Conservation (phyloP, 2,888 invertebrate species). For the Operophtera brumata region DNA sequence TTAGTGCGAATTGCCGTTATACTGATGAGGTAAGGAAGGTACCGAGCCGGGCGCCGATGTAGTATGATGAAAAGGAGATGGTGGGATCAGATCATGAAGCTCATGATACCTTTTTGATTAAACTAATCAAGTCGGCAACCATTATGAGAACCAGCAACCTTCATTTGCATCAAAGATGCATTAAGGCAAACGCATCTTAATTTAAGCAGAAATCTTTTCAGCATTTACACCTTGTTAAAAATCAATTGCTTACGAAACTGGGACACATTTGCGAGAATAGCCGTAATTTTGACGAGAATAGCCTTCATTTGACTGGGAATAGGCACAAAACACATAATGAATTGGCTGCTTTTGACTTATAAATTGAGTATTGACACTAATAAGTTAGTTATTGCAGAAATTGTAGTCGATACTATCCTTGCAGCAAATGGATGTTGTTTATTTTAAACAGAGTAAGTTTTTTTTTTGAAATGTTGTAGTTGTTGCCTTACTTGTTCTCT, state of each 20-base stretch:
- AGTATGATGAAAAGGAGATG: no score
- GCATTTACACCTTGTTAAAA: slow-evolving; percentile 11
- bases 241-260: slow-evolving; percentile 7
- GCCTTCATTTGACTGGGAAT: slow-evolving; percentile 2
- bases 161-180: neutral
- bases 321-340: no score
- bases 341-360: slow-evolving; percentile 4
- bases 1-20: no score
- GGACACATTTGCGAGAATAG: slow-evolving; percentile 5
- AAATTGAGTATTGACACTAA: slow-evolving; percentile 5
- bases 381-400: neutral
- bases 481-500: no score
- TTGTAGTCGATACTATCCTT: slow-evolving; percentile 6
- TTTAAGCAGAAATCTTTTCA: slow-evolving; percentile 10
- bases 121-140: no score
- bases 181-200: neutral
- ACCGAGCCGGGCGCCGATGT: no score
- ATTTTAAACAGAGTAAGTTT: neutral
- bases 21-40: no score
- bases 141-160: neutral
- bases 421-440: neutral
- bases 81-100: no score
- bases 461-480: no score
- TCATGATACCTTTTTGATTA: neutral
- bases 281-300: neutral